Conservation (phyloP, 2,113 vertebrate genomes). For the Crotalus horridus region DNA sequence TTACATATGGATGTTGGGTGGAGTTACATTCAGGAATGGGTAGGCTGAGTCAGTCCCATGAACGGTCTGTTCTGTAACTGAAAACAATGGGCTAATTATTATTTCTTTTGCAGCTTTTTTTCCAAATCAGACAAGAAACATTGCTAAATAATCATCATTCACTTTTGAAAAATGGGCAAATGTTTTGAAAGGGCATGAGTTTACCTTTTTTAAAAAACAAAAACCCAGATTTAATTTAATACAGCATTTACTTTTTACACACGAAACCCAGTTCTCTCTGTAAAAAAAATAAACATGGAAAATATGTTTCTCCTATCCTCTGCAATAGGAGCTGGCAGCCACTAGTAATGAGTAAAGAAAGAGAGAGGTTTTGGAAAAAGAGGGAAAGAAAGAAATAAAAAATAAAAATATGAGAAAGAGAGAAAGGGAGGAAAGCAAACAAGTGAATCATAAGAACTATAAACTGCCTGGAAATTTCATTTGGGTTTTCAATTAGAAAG, state of each 20-base stretch:
- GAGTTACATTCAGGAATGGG: background rate
- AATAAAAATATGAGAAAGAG: no score
- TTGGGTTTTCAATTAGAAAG: conserved; percentile 55
- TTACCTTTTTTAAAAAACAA: background rate
- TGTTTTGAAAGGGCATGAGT: conserved; percentile 13
- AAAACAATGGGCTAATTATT: conserved; percentile 17
- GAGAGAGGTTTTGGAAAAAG: background rate
- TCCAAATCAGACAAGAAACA: conserved; percentile 26
- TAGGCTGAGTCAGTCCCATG: background rate
- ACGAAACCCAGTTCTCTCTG: background rate
- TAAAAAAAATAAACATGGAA: conserved; percentile 36
- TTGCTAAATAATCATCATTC: conserved; percentile 20
- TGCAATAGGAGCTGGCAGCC: conserved; percentile 54
- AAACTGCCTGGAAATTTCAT: conserved; percentile 54
- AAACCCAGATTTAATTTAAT: conserved; percentile 27
- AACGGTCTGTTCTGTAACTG: background rate
- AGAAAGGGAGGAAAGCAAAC: conserved; percentile 26
- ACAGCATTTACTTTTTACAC: conserved; percentile 7
- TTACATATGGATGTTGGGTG: background rate
- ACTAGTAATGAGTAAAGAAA: conserved; percentile 44
- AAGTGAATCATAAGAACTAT: conserved; percentile 39
- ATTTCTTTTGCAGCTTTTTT: conserved; percentile 17
- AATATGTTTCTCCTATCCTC: conserved; percentile 41
- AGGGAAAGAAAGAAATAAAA: background rate
- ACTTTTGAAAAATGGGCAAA: conserved; percentile 25